Percentiles rank a stretch among this genome's conserved stretches.
Conservation (phyloP, 2,888 invertebrate species). For the Oscheius sp. region DNA sequence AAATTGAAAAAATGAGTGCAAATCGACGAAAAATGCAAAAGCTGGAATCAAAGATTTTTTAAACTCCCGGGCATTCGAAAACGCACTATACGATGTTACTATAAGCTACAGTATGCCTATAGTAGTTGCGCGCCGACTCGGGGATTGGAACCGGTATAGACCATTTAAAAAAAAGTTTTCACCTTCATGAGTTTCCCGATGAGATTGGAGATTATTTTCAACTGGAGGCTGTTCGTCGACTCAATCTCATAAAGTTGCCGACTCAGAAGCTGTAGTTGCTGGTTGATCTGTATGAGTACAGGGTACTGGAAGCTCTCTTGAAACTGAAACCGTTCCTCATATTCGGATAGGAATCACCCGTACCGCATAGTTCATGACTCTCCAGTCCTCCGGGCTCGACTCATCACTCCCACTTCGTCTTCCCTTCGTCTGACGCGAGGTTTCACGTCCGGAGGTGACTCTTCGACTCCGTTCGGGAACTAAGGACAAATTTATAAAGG, state of each 20-base stretch:
- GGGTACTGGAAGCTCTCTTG: slow-evolving; percentile 64
- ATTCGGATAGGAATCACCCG: background rate
- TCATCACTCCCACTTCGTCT: slow-evolving; percentile 33
- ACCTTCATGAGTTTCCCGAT: slow-evolving; percentile 53
- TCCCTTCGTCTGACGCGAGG: background rate
- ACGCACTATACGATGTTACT: no score
- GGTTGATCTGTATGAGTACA: slow-evolving; percentile 59
- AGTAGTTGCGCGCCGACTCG: no score
- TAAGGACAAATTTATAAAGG: background rate
- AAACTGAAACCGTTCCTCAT: slow-evolving; percentile 45
- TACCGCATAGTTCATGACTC: slow-evolving; percentile 38
- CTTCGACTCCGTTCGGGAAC: slow-evolving; percentile 16
- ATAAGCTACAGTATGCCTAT: no score
- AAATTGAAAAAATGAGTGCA: no score
- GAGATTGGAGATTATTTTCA: slow-evolving; percentile 59
- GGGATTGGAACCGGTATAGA: background rate
- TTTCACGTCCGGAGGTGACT: background rate
- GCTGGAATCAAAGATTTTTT: no score
- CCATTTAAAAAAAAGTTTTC: slow-evolving; percentile 3
- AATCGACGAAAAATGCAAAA: no score
- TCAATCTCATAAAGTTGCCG: slow-evolving; percentile 60
- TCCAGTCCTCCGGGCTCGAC: slow-evolving; percentile 34
- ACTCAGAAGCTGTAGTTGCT: slow-evolving; percentile 57
- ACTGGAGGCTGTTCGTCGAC: slow-evolving; percentile 58
- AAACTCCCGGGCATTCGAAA: no score